phyloP scores from a whole-genome alignment of 2,888 invertebrate genomes.

The Syritta pipiens region DNA sequence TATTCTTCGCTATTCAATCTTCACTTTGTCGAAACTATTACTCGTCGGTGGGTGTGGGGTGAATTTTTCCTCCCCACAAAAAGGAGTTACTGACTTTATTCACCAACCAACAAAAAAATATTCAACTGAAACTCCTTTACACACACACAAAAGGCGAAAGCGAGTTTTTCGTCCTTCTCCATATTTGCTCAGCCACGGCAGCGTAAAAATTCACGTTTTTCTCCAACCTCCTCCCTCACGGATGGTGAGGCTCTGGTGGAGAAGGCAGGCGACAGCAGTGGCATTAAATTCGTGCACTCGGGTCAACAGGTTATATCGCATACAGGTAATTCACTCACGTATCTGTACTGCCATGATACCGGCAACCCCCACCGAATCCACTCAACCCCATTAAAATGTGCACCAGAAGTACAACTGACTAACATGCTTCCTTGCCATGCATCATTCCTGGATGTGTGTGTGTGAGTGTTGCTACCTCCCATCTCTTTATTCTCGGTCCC shows the following conservation, averaged over 20 bases:
- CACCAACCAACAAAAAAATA: slow-evolving; percentile 33
- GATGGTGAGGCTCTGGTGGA: neutral
- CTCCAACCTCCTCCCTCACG: neutral
- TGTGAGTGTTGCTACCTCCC: neutral
- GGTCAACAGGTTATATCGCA: slow-evolving; percentile 63
- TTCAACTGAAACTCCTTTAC: too few relatives aligned
- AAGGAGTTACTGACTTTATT: slow-evolving; percentile 52
- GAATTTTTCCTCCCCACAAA: neutral
- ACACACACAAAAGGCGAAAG: neutral
- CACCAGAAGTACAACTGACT: slow-evolving; percentile 19
- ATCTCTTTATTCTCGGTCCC: slow-evolving; percentile 10
- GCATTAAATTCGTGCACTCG: slow-evolving; percentile 51
- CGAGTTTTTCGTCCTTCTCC: too few relatives aligned
- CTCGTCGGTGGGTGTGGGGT: neutral
- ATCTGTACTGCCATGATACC: slow-evolving; percentile 32
- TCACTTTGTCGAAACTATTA: slow-evolving; percentile 58
- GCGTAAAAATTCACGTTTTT: slow-evolving; percentile 36
- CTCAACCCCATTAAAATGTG: slow-evolving; percentile 37
- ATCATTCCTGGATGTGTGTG: slow-evolving; percentile 25
- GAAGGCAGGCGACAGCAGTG: slow-evolving; percentile 2
- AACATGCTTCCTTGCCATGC: slow-evolving; percentile 19
- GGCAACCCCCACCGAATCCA: slow-evolving; percentile 14
- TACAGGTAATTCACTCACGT: slow-evolving; percentile 59
- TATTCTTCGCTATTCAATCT: slow-evolving; percentile 43
- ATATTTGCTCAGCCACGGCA: slow-evolving; percentile 16